Percentiles rank a stretch among this genome's conserved stretches.
Evolutionary conservation across 2,888 invertebrate species (phyloP).

Genomic region (Taenaris catops): DNA sequence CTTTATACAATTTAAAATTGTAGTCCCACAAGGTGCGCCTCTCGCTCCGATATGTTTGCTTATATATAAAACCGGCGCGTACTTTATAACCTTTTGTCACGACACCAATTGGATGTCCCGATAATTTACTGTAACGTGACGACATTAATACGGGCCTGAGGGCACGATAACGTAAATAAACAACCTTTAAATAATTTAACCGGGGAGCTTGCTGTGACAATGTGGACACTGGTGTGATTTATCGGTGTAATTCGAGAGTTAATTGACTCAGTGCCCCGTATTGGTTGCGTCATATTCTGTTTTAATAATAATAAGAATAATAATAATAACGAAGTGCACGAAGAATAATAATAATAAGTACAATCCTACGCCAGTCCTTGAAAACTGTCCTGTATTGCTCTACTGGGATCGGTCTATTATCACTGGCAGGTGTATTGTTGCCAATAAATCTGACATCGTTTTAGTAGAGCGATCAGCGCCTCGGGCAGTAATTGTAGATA

Average conservation of each 20-base stretch:
- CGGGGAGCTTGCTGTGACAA: slow-evolving; percentile 17
- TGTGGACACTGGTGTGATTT: slow-evolving; percentile 17
- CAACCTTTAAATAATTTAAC: slow-evolving; percentile 12
- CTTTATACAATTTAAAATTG: neutral
- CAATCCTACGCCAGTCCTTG: too few relatives aligned
- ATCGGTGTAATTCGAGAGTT: slow-evolving; percentile 8
- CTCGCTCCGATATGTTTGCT: slow-evolving; percentile 55
- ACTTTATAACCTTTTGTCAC: slow-evolving; percentile 71
- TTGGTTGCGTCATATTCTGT: too few relatives aligned
- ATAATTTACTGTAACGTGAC: slow-evolving; percentile 69
- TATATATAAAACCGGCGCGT: slow-evolving; percentile 52
- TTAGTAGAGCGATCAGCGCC: too few relatives aligned
- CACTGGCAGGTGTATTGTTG: too few relatives aligned
- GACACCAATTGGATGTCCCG: slow-evolving; percentile 70
- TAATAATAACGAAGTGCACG: too few relatives aligned
- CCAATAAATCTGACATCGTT: too few relatives aligned
- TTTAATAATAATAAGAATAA: too few relatives aligned
- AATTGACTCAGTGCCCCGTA: slow-evolving; percentile 7
- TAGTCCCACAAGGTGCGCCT: slow-evolving; percentile 40
- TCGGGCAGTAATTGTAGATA: too few relatives aligned
- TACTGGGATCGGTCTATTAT: too few relatives aligned
- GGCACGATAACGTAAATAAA: slow-evolving; percentile 20
- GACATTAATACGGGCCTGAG: slow-evolving; percentile 52
- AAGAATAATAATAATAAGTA: too few relatives aligned
- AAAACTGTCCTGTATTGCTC: too few relatives aligned